A percentile compares a stretch with the other conserved stretches of the same genome.
Conservation (phyloP, 2,888 invertebrate species). For the Chloroclystis v-ata region DNA sequence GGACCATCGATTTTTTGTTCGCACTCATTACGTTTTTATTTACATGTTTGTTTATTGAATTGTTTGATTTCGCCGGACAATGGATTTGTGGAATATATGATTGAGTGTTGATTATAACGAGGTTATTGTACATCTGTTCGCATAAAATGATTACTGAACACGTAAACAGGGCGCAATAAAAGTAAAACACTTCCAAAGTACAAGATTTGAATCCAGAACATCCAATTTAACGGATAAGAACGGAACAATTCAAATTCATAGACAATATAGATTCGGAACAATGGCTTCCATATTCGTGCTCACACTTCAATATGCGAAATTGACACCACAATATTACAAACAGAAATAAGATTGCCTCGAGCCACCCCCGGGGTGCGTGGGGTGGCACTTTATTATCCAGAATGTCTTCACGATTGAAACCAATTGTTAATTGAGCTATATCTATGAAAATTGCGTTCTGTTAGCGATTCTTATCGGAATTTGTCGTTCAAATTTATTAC, state of each 20-base stretch:
- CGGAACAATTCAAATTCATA: slow-evolving; percentile 55
- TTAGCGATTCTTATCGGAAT: slow-evolving; percentile 74
- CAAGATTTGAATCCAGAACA: slow-evolving; percentile 29
- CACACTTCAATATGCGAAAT: slow-evolving; percentile 76
- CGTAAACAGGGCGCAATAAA: slow-evolving; percentile 12
- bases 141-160: slow-evolving; percentile 13
- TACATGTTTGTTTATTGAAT: slow-evolving; percentile 40
- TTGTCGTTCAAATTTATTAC: slow-evolving; percentile 70
- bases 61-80: slow-evolving; percentile 36
- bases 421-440: slow-evolving; percentile 78
- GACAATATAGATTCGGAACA: slow-evolving; percentile 58
- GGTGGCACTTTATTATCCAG: slow-evolving; percentile 71
- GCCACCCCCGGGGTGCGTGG: slow-evolving; percentile 51
- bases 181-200: slow-evolving; percentile 22
- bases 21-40: slow-evolving; percentile 55
- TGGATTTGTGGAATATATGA: slow-evolving; percentile 29
- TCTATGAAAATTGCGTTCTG: slow-evolving; percentile 75
- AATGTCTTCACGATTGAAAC: slow-evolving; percentile 77
- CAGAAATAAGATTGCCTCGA: slow-evolving; percentile 74
- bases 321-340: slow-evolving; percentile 78
- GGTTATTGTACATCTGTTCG: slow-evolving; percentile 9
- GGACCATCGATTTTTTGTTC: slow-evolving; percentile 43
- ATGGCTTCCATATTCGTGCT: slow-evolving; percentile 62
- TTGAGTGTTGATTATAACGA: slow-evolving; percentile 29
- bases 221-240: slow-evolving; percentile 48